These are phyloP conservation scores for Australoheros scitulus DNA, from an alignment of 2,113 vertebrate species.

Conservation along the genomic window DNA sequence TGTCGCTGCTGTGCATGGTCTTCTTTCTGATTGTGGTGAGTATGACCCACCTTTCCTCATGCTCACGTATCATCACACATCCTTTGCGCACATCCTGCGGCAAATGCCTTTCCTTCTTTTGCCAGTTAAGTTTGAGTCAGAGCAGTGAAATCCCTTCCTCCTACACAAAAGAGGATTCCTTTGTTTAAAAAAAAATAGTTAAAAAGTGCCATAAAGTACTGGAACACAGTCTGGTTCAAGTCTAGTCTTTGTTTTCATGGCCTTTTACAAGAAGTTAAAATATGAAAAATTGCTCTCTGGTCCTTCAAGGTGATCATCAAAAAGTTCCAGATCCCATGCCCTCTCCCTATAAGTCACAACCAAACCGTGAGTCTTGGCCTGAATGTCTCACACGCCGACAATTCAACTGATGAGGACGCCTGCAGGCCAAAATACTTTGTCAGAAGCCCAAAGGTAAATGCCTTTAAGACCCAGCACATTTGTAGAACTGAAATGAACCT, in stretches of 20 bases:
- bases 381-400: constrained; percentile 72
- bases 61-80: background rate
- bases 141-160: background rate
- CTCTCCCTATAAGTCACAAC: constrained; percentile 72
- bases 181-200: background rate
- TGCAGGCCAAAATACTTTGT: constrained; percentile 93
- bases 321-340: constrained; percentile 93
- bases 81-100: background rate
- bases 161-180: background rate
- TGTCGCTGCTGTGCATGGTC: constrained; percentile 96
- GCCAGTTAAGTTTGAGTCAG: background rate
- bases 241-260: background rate
- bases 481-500: background rate
- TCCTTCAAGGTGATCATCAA: constrained; percentile 91
- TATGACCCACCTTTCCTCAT: constrained; percentile 29
- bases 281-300: background rate
- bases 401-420: constrained; percentile 70
- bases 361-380: constrained; percentile 73
- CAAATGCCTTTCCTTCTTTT: background rate
- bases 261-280: background rate
- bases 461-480: background rate
- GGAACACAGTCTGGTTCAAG: background rate
- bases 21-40: constrained; percentile 98
- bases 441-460: constrained; percentile 90
- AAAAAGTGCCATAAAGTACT: background rate